Percentiles rank a stretch among this genome's conserved stretches.
Evolutionary conservation across 2,113 vertebrate species (phyloP).

Genomic region (Callospermophilus lateralis): DNA sequence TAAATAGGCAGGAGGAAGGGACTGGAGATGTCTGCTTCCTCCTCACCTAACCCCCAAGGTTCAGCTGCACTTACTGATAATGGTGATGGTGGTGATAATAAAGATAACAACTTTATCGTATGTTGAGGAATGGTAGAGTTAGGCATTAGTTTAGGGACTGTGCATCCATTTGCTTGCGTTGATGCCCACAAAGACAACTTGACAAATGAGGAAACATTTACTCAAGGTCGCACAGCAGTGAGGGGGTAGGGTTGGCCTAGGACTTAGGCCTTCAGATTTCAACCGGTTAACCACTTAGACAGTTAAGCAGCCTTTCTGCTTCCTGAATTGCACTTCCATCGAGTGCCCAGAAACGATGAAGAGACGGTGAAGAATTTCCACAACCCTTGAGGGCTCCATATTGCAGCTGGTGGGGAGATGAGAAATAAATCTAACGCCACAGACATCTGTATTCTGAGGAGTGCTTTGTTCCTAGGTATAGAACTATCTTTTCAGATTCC

Average conservation of each 20-base stretch:
- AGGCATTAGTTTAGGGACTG: not conserved
- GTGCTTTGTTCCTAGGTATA: not conserved
- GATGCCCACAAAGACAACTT: not conserved
- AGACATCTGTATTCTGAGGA: not conserved
- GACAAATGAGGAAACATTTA: not conserved
- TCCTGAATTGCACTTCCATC: rapidly evolving
- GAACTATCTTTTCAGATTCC: not conserved
- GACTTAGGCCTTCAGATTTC: not conserved
- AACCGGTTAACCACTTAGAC: not conserved
- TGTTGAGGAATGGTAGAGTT: not conserved
- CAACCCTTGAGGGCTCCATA: not conserved
- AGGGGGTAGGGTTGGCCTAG: not conserved
- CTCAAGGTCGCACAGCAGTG: not conserved
- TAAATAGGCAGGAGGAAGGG: not conserved
- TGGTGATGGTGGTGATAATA: not conserved
- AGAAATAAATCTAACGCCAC: not conserved
- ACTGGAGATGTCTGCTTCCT: not conserved
- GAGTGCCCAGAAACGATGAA: not conserved
- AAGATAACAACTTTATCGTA: not conserved
- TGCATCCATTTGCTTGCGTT: not conserved
- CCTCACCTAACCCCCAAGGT: not conserved
- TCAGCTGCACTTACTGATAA: not conserved
- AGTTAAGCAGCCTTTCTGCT: not conserved
- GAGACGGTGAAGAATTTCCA: not conserved
- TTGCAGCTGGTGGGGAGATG: not conserved